Base-by-base conservation (phyloP, 2,888 invertebrate genomes). In the Operophtera brumata region DNA sequence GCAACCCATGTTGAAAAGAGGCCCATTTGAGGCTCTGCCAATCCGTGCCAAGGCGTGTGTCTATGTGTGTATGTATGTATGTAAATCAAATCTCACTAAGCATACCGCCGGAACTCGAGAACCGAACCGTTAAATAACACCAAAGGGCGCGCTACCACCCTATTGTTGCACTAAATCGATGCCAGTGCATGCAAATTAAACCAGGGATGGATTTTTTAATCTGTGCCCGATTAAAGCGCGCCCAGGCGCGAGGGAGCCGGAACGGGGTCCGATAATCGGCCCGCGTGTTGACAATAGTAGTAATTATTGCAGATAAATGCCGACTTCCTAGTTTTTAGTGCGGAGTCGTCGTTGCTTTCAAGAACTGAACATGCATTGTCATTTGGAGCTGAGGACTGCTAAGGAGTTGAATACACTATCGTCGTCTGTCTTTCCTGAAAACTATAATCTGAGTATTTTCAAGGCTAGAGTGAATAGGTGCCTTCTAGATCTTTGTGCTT, bases 101-200 rank as follows among this genome's bases (percentile, higher is more conserved):
- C 59, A 61, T 57, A 57, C 43, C 57, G 20, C 39, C 10, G 34
- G 26, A 51, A 48, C 45, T 52, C 30, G 26, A 50, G 43, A 57
- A 53, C 45, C 34, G 43, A 57, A 53, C 42, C 34, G 53, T 59
- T 62, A 53, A 57, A 57, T 49, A 47, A 44, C 52, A 50, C 42
- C 48, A 48, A 50, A 26, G 44, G 36, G 34, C 45, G 39, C 20
- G 39, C 48, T 48, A 59, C 57, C 60, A 57, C 61, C 62, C 70
- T 69, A 73, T 76, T 80, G 76, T 77, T 71, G 65, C 61, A 66
- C 65, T 67, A 64, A 77, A 75, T 77, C 70, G 72, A 74, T 69
- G 64, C 56, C 71, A 71, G 65, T 65, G 70, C 73, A 77, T 77
- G 76, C 74, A 78, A 77, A 80, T 78, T 77, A 70, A 75, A 73